Percentiles rank a stretch among this genome's conserved stretches.
Evolutionary conservation across 2,888 invertebrate species (phyloP).

Genomic region (Drosophila affinis): DNA sequence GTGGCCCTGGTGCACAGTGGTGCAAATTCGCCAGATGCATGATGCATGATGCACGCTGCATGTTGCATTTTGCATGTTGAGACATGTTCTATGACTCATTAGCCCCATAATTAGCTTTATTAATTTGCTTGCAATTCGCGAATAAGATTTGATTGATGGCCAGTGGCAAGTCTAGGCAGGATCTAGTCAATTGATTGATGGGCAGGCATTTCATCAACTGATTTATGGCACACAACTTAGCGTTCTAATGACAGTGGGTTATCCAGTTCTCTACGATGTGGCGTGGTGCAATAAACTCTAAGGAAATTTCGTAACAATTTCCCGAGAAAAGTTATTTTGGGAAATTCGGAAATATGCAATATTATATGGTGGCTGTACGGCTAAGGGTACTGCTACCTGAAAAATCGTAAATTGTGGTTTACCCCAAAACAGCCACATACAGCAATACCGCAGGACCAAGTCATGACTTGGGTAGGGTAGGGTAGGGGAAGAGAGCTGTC

Average conservation of each 20-base stretch:
- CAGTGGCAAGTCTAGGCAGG: not conserved
- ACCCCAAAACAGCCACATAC: not conserved
- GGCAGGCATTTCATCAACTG: constrained; percentile 15
- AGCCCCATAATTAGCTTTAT: constrained; percentile 12
- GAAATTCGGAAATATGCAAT: not conserved
- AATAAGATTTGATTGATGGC: constrained; percentile 14
- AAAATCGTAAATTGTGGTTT: not conserved
- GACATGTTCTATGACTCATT: not conserved
- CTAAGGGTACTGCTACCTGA: not conserved
- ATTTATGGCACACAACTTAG: constrained; percentile 10
- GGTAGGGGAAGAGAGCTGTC: not conserved
- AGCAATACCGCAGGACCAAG: not conserved
- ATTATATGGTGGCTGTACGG: not conserved
- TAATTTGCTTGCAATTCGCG: constrained; percentile 2
- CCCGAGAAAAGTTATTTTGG: not conserved
- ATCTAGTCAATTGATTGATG: constrained; percentile 25
- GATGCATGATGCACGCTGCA: not conserved
- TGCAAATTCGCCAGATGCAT: not conserved
- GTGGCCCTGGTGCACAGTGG: constrained; percentile 28
- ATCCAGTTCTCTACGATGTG: not conserved
- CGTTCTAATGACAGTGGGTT: not conserved
- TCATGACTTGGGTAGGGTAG: not conserved
- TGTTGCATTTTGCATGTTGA: not conserved
- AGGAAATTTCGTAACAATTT: not conserved
- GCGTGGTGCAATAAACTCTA: not conserved